Evolutionary conservation across 2,888 invertebrate genomes (phyloP), one percentile per base, ranked within the genome.

Genomic region (Cosmia pyralina): DNA sequence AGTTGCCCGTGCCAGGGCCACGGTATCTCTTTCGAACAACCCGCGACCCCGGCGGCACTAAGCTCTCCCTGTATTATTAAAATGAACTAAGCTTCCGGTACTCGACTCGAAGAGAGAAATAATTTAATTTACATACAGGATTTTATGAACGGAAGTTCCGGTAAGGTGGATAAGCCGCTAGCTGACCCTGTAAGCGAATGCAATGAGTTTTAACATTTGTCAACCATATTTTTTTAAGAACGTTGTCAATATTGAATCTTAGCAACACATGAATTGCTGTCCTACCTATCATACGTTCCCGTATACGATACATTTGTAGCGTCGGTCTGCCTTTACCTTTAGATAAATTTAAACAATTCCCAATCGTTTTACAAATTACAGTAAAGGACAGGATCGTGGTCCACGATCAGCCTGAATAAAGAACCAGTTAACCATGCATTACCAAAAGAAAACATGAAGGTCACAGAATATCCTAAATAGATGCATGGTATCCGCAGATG

Each of bases 81-180:
- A 70, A 72, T 57, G 34, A 58, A 60, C 74, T 48, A 57, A 68
- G 65, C 69, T 69, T 72, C 72, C 65, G 73, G 70, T 13, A n/a
- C 28, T 38, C 48, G 55, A 63, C 59, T 55, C 67, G 55, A 53
- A 34, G 48, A 50, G 50, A n/a, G 66, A 59, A 58, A 41, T 77
- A 48, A 82, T 78, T 77, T 69, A 69, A 86, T 85, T 83, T 83
- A 55, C 74, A 71, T 62, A 70, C 52, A 64, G 71, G 67, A 53
- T 76, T 75, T 68, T 71, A 48, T 53, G 55, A 57, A 57, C 38
- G 34, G 1, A 28, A 52, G 22, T 57, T 57, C 69, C 41, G n/a
- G 44, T 52, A 17, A 48, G 10, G 53, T 58, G 34, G 28, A 67
- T 58, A 34, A 53, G 44, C 15, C 19, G 19, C 17, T 10, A n/a